Evolutionary conservation across 2,113 vertebrate genomes (phyloP).

Genomic region (Phaethornis superciliosus): DNA sequence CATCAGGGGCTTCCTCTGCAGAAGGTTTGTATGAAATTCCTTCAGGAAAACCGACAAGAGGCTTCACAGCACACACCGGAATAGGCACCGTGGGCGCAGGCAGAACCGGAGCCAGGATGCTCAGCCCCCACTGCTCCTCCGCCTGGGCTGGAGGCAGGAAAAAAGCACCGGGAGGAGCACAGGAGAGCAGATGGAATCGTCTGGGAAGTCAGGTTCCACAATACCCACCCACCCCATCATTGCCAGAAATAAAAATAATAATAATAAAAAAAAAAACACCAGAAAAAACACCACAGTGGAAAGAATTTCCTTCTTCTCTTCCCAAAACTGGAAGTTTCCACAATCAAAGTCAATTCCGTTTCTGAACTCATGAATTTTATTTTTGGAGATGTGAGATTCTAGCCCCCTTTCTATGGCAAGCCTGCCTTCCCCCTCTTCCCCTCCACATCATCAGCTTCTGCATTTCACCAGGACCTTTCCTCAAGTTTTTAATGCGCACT

Average conservation of each 20-base stretch:
- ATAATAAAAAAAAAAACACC: too few relatives aligned
- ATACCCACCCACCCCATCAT: too few relatives aligned
- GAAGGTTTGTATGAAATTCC: not conserved
- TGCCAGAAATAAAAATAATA: too few relatives aligned
- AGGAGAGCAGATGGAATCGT: not conserved
- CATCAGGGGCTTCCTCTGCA: constrained; percentile 6
- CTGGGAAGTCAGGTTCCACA: not conserved
- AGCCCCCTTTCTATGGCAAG: not conserved
- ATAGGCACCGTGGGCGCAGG: not conserved
- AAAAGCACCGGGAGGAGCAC: not conserved
- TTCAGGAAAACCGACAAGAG: not conserved
- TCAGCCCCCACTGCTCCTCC: not conserved
- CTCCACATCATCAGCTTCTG: not conserved
- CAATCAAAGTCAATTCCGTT: not conserved
- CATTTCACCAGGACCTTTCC: not conserved
- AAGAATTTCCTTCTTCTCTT: not conserved
- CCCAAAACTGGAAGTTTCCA: not conserved
- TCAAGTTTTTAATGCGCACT: not conserved
- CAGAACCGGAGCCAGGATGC: not conserved
- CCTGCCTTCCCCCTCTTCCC: not conserved
- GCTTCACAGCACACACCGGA: not conserved
- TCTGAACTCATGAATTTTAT: not conserved
- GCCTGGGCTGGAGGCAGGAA: not conserved
- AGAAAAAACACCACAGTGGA: too few relatives aligned
- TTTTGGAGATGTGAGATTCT: not conserved